Base-by-base conservation (phyloP, 2,888 invertebrate genomes). In the Nymphalis c-album region DNA sequence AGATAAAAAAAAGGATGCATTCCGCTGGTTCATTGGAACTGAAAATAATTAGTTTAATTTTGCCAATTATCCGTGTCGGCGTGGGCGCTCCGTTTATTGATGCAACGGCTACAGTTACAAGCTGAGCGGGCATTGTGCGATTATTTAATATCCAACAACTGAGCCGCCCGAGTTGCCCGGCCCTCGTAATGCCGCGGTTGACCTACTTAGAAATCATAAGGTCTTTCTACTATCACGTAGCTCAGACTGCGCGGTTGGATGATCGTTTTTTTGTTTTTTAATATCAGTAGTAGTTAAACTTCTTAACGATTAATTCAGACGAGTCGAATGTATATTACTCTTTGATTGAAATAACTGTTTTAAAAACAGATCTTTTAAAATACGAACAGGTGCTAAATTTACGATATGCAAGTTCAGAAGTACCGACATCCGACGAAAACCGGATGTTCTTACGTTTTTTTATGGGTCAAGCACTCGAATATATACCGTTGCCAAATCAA, bases 11-110 rank as follows among this genome's bases (percentile, higher is more conserved):
- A 69, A 60, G 48, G 51, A 58, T 63, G 57, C 48, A 70, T 62
- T 60, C 66, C 51, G 31, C 18, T 51, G 63, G 72, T 66, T 60
- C 69, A 68, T 78, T 76, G 78, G 75, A 78, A 80, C 80, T 82
- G 80, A 85, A 84, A 85, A 84, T 86, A 85, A 88, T 86, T 80
- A 83, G 75, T 80, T 75, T 86, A 85, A 90, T 88, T 85, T 87
- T 76, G 82, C 78, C 87, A 90, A 89, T 87, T 86, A 87, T 80
- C 78, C 80, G 77, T 78, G 75, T 69, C 71, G 71, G 84, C 82
- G 87, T 85, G 82, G 83, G 84, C 76, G 78, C 71, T 75, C 72
- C 69, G 71, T 75, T 72, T 75, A 76, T 74, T 79, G 78, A 75
- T 78, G 75, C 74, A 85, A 86, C 76, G 71, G 75, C 72, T 53